phyloP scores from a whole-genome alignment of 2,797 vertebrate genomes.

The Bradypodion pumilum region DNA sequence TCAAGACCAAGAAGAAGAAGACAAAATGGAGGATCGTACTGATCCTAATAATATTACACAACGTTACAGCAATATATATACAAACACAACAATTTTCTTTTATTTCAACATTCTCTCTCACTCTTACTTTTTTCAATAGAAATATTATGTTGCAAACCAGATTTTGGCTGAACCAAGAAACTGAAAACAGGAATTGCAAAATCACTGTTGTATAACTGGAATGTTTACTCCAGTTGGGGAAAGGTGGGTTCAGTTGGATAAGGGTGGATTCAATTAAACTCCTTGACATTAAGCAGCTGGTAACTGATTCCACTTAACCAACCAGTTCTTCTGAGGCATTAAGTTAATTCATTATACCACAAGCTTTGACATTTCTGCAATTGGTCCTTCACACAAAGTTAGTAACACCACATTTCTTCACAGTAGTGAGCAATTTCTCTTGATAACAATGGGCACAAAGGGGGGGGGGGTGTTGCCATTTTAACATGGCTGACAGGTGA shows the following conservation, averaged over 20 bases:
- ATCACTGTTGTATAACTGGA: not conserved
- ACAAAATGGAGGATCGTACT: too few relatives aligned
- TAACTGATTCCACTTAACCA: constrained; percentile 27
- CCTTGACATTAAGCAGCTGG: constrained; percentile 21
- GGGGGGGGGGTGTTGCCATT: too few relatives aligned
- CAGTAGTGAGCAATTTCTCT: not conserved
- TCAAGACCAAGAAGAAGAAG: too few relatives aligned
- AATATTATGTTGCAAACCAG: constrained; percentile 14
- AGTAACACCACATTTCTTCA: not conserved
- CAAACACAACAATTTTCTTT: too few relatives aligned
- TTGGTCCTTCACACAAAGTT: constrained; percentile 39
- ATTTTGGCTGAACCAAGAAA: constrained; percentile 11
- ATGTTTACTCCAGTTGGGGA: constrained; percentile 8
- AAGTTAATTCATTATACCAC: constrained; percentile 19
- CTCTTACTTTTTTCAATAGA: constrained; percentile 1
- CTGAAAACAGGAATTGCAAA: constrained; percentile 38
- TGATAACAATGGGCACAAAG: not conserved
- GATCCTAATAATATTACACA: too few relatives aligned
- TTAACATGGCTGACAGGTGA: not conserved
- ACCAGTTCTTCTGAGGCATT: not conserved
- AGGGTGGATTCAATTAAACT: constrained; percentile 14
- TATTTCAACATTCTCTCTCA: not conserved
- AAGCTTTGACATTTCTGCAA: constrained; percentile 20
- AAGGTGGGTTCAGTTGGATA: not conserved
- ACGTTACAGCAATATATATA: too few relatives aligned